Base-by-base conservation (phyloP, 2,113 vertebrate genomes). In the Cheilinus undulatus region DNA sequence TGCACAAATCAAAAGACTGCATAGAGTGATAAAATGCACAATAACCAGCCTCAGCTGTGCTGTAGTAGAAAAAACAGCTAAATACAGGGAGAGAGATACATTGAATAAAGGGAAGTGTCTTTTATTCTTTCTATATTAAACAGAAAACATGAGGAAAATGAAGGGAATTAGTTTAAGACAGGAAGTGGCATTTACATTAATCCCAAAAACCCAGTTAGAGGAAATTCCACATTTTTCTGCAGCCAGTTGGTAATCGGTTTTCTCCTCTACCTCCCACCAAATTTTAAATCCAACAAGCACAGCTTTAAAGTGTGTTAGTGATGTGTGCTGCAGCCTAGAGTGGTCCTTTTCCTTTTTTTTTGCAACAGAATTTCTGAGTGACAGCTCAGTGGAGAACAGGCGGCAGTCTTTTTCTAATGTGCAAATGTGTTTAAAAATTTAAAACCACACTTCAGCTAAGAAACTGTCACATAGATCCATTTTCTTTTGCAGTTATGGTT, bases 221-320 rank as follows among this genome's bases (percentile, higher is more conserved):
- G 17, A 62, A 62, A 83, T 68, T 46, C 32, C 45, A 57, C 8
- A 42, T 73, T 58, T 58, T 23, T 4, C 1, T 66, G 62, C 32
- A 62, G 51, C 53, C 68, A 48, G 30, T 19, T 54, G 26, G 27
- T 73, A 63, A 76, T 68, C 49, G 7, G 24, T 73, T 84, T 67
- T 70, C 20, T 65, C 14, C n/a, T 24, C 57, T 28, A 34, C 15
- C 22, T 34, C 53, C 52, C 49, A 58, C 34, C 28, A 61, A 27
- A 63, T 60, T 75, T 69, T 28, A 54, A 0, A 49, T 50, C 32
- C 26, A 45, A 13, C n/a, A 1, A 3, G 7, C 30, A 24, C 43
- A 48, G 26, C 28, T 63, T 61, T 48, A 38, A 71, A 68, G 34
- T 77, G 17, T 24, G 53, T 69, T 52, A 65, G 50, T 73, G 28